phyloP scores from a whole-genome alignment of 2,113 vertebrate species.

The Oceanites oceanicus region DNA sequence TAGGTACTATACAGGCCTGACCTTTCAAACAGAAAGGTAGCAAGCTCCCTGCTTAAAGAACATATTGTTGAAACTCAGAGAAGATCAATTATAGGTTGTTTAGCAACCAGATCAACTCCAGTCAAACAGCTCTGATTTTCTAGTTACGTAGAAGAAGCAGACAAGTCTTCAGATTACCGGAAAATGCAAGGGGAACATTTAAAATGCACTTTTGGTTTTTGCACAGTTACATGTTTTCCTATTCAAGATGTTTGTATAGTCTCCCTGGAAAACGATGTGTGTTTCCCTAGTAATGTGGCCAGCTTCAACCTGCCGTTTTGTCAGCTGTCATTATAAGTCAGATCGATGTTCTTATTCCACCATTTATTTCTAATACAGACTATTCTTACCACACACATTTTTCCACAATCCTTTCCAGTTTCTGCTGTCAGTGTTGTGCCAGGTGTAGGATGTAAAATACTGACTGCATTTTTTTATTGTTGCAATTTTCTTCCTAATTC shows the following conservation, averaged over 20 bases:
- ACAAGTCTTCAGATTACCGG: not conserved
- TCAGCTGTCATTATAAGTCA: not conserved
- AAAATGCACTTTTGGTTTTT: not conserved
- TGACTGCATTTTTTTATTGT: not conserved
- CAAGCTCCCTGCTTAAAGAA: not conserved
- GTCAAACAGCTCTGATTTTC: conserved; percentile 6
- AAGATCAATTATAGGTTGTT: conserved; percentile 3
- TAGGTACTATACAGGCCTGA: not conserved
- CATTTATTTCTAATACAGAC: not conserved
- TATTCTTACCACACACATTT: not conserved
- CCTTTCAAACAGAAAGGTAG: not conserved
- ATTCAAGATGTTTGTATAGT: not conserved
- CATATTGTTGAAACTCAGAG: not conserved
- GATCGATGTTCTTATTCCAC: not conserved
- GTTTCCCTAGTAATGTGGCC: not conserved
- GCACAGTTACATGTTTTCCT: not conserved
- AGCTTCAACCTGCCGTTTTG: not conserved
- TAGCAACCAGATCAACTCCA: conserved; percentile 12
- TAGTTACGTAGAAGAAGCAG: not conserved
- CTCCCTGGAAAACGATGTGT: not conserved
- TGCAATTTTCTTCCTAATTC: not conserved
- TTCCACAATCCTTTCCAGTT: not conserved
- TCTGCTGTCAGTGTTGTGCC: not conserved
- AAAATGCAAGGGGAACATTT: not conserved
- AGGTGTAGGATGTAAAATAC: not conserved